Base-by-base conservation (phyloP, 2,888 invertebrate species). In the Drosophila siamana region DNA sequence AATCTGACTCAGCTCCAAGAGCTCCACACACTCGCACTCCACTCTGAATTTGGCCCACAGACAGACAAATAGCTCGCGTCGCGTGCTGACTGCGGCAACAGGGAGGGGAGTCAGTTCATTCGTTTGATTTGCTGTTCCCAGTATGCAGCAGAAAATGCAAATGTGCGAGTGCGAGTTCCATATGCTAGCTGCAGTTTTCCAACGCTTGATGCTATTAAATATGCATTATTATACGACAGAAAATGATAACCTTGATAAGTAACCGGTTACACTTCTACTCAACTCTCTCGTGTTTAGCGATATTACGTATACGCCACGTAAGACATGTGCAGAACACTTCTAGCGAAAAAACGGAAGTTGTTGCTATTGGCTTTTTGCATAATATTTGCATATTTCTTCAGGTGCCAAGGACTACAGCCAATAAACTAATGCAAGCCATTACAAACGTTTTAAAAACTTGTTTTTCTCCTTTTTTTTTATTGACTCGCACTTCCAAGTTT, bases 121-220 rank as follows among this genome's bases (percentile, higher is more conserved):
- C 9, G 26, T 33, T 33, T 33, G 33, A 48, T 46, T 50, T 51
- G 46, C 26, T 28, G 59, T 40, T 72, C 74, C 74, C 82, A 67
- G 72, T 69, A 82, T 82, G 65, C 67, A 71, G 44, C 33, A 63
- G 64, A 76, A 86, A 65, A 82, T 82, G 82, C 67, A 83, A 86
- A 86, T 78, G 43, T 19, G 4, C 8, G 15, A n/a, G 16, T 24
- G 56, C 44, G 15, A n/a, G 16, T 24, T 52, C 44, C 54, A 60
- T 41, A 38, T 33, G 62, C 52, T 38, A 38, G 36, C 36, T 64
- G 70, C 63, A 56, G 1, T 46, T 55, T 51, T 38, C 9, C 19
- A 19, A 19, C 44, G 44, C 44, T 30, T 22, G 41, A 50, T 51
- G 59, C 59, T 77, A 74, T 86, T 78, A 74, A 80, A 78, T 72